Evolutionary conservation across 2,797 vertebrate genomes (phyloP).

Genomic region (Liasis olivaceus): DNA sequence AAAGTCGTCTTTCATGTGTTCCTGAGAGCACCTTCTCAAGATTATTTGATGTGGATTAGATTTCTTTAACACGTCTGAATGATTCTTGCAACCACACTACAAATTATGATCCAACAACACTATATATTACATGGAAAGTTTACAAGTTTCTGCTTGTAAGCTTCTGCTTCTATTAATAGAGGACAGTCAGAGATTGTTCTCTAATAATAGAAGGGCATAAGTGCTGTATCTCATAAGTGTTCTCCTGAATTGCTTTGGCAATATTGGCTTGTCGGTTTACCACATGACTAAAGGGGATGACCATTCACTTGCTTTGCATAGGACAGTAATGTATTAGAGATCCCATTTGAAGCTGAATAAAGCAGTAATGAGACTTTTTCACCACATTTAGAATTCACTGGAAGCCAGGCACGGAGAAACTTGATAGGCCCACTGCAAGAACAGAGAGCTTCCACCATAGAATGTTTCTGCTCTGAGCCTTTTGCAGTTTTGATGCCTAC

Average conservation of each 20-base stretch:
- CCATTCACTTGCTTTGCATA: not conserved
- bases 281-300: not conserved
- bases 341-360: not conserved
- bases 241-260: not conserved
- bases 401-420: not conserved
- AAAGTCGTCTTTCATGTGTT: not conserved
- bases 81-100: not conserved
- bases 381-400: not conserved
- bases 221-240: not conserved
- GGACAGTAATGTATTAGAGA: not conserved
- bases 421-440: not conserved
- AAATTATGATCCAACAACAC: not conserved
- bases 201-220: not conserved
- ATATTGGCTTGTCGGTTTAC: not conserved
- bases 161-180: not conserved
- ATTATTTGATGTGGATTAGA: not conserved
- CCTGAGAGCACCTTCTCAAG: not conserved
- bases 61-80: conserved; percentile 2
- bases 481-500: not conserved
- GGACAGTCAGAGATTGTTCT: not conserved
- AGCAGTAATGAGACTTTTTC: not conserved
- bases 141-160: not conserved
- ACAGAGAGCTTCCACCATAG: not conserved
- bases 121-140: not conserved
- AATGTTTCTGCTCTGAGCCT: not conserved